Evolutionary conservation across 2,113 vertebrate genomes (phyloP).

Genomic region (Leptobrachium ailaonicum): DNA sequence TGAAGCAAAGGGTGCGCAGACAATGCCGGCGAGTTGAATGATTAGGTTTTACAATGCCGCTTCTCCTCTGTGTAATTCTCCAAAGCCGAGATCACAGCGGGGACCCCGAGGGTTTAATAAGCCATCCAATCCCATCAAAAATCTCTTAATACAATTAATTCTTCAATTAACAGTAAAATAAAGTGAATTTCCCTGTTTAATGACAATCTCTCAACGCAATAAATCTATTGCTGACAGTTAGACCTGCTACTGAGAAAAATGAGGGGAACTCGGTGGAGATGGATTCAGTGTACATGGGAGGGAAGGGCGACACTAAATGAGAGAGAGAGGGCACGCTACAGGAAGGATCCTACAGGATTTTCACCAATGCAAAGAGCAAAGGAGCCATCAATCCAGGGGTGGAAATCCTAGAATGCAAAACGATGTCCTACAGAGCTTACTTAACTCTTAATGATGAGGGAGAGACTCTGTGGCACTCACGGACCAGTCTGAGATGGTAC

Average conservation of each 20-base stretch:
- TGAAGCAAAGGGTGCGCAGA: background rate
- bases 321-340: background rate
- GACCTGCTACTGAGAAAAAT: conserved; percentile 30
- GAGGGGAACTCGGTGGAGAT: conserved; percentile 11
- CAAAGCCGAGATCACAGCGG: background rate
- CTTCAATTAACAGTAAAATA: conserved; percentile 50
- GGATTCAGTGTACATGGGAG: background rate
- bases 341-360: background rate
- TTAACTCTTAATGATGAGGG: too few relatives aligned
- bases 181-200: conserved; percentile 47
- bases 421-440: too few relatives aligned
- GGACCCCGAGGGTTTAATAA: conserved; percentile 42
- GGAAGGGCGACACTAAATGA: background rate
- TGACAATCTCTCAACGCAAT: conserved; percentile 18
- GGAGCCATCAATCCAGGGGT: too few relatives aligned
- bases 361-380: background rate
- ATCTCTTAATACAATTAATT: conserved; percentile 50
- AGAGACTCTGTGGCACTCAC: too few relatives aligned
- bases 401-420: too few relatives aligned
- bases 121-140: conserved; percentile 46
- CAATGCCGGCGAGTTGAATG: background rate
- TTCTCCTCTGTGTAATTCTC: conserved; percentile 10
- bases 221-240: conserved; percentile 40
- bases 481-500: too few relatives aligned
- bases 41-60: background rate